Evolutionary conservation across 1,140 invertebrate species (phyloP), one percentile per base, ranked within the genome.

Genomic region (Meloidogyne floridensis): DNA sequence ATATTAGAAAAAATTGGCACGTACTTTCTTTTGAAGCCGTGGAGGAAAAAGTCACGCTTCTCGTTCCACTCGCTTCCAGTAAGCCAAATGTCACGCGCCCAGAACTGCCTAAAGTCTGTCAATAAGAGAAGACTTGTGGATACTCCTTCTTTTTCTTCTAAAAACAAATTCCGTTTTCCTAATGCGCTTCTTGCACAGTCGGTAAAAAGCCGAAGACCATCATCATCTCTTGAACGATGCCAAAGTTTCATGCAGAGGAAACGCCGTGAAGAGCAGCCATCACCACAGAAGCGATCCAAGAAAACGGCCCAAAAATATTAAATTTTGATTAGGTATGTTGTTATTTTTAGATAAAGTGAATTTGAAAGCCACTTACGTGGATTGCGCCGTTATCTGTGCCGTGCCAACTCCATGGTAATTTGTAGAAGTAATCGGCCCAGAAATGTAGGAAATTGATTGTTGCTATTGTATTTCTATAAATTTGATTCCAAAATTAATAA

Each of bases 311-410:
- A 83, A 85, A 86, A 59, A 78, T 20, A 47, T 78, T 18, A 11
- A 18, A 53, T 51, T 9, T 69, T 75, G n/a, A 43, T 13, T 18
- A 10, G n/a, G 72, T 54, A 51, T 7, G 79, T 72, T 43, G 11
- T 54, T 47, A 47, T 47, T 1, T 7, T 47, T 47, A 47, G 47
- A 47, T 32, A 47, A 47, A 83, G 65, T 53, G 20, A 65, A 72
- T 10, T 74, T 10, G 15, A 5, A 15, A 86, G 77, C 75, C 43
- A 75, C 59, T n/a, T 79, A 87, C 86, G 43, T 85, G 82, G 65
- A 86, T 84, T n/a, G 85, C 85, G 4, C 86, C 85, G 65, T 86
- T 86, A 77, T 86, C 85, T n/a, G 85, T 87, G n/a, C 85, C 86
- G 69, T 86, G 85, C 59, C 86, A 85, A 43, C 86, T 86, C 42